Conservation (phyloP, 2,888 invertebrate genomes). For the Teleiodes luculella region DNA sequence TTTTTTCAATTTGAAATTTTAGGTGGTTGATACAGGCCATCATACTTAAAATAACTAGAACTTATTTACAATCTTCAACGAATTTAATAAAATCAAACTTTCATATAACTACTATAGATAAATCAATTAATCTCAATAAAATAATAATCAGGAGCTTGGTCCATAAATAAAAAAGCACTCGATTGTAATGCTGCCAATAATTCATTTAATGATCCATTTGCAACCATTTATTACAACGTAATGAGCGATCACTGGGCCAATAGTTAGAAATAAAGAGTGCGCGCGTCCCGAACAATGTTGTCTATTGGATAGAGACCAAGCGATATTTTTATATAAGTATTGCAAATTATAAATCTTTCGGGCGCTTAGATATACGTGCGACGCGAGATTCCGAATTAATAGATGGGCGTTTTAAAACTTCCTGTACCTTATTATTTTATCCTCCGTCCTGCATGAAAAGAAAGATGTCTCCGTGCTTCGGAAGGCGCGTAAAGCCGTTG, state of each 20-base stretch:
- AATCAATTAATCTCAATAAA: constrained; percentile 5
- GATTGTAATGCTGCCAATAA: constrained; percentile 16
- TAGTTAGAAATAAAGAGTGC: background rate
- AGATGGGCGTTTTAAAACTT: no score
- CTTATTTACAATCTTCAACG: no score
- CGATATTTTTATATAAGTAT: constrained; percentile 38
- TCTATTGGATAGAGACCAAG: constrained; percentile 38
- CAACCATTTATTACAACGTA: constrained; percentile 13
- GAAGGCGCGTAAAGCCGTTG: no score
- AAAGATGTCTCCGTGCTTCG: no score
- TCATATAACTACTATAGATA: background rate
- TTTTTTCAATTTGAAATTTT: no score
- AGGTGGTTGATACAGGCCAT: no score
- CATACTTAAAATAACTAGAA: no score
- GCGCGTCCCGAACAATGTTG: constrained; percentile 11
- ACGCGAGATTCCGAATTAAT: background rate
- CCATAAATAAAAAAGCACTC: constrained; percentile 9
- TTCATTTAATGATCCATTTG: constrained; percentile 15
- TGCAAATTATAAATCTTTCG: constrained; percentile 32
- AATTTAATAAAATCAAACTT: no score
- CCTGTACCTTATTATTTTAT: no score
- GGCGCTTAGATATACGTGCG: background rate
- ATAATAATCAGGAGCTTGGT: background rate
- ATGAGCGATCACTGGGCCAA: constrained; percentile 11
- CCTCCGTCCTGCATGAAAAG: no score